A percentile compares a stretch with the other conserved stretches of the same genome.
phyloP scores from a whole-genome alignment of 2,888 invertebrate genomes.

The Colostygia pectinataria region DNA sequence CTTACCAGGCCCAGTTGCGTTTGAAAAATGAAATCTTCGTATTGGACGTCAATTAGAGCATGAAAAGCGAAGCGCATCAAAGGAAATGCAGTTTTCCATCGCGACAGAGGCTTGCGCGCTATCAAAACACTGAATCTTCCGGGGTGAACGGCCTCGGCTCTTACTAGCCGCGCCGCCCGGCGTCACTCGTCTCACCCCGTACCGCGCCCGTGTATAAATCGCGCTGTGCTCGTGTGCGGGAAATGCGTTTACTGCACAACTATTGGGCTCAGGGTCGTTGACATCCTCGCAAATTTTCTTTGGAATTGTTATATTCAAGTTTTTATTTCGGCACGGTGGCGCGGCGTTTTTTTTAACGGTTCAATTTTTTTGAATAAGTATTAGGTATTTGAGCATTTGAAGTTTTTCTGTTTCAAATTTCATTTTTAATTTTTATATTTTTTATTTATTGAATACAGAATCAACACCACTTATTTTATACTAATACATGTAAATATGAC shows the following conservation, averaged over 20 bases:
- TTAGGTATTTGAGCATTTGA: too few species aligned
- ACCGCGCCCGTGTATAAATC: conserved; percentile 69
- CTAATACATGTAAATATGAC: too few species aligned
- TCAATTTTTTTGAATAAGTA: too few species aligned
- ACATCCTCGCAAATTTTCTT: conserved; percentile 68
- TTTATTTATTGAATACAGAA: too few species aligned
- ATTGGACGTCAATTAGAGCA: conserved; percentile 72
- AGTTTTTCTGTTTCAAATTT: too few species aligned
- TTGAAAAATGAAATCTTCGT: conserved; percentile 53
- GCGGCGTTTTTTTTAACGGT: too few species aligned
- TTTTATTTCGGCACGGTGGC: too few species aligned
- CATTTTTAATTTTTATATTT: too few species aligned
- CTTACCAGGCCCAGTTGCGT: conserved; percentile 10
- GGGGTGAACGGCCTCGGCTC: conserved; percentile 77
- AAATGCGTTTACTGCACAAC: conserved; percentile 79
- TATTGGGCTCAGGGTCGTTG: conserved; percentile 79
- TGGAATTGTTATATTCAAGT: conserved; percentile 6
- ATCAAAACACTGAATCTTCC: conserved; percentile 83
- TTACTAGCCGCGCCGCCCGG: conserved; percentile 59
- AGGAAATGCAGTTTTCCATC: conserved; percentile 81
- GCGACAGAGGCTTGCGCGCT: conserved; percentile 72
- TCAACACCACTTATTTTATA: too few species aligned
- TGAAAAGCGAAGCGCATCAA: conserved; percentile 78
- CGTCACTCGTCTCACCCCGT: conserved; percentile 56
- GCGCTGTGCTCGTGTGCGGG: conserved; percentile 67